Base-by-base conservation (phyloP, 2,113 vertebrate genomes). In the Pleuronectes platessa region DNA sequence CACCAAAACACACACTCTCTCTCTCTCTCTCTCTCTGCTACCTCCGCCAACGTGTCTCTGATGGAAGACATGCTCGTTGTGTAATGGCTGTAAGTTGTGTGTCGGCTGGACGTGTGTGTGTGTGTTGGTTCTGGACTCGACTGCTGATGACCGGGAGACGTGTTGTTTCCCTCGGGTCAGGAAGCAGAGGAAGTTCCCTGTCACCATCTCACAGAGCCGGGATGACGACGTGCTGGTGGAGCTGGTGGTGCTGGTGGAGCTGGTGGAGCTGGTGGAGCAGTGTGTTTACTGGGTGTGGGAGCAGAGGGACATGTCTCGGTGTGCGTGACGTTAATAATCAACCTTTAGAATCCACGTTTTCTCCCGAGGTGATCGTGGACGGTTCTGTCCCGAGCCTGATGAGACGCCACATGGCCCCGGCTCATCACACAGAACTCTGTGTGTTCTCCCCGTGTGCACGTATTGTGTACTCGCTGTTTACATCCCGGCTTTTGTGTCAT, bases 1-100 rank as follows among this genome's bases (percentile, higher is more conserved):
- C 90, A 47, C 92, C 89, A 91, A 92, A 90, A 68, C 86, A 93
- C 81, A 85, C 85, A 82, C 47, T 47, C n/a, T n/a, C 63, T 71
- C 67, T 47, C 40, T 2, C 13, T 1, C 24, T 24, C 26, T 27
- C 26, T 27, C 26, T 27, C 26, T 27, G 26, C 8, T 1, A 3
- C 66, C 68, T 71, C 74, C 74, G n/a, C n/a, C 47, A 51, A 49
- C 60, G 56, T 77, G 81, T 62, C 31, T 65, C 70, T 54, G 4
- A 35, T 13, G 61, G 60, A 68, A n/a, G 24, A 61, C 40, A 35
- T 24, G 27, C 40, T 31, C n/a, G 21, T 10, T 24, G 35, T 12
- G 45, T 47, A 47, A 10, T 10, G 35, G 2, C 35, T 37, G 35
- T 10, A 47, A 17, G 53, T 49, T 5, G 3, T 17, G 26, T 64